Percentiles rank a stretch among this genome's conserved stretches.
These are phyloP conservation scores for Gopherus flavomarginatus DNA, from an alignment of 2,113 vertebrate genomes.

Conservation along the genomic window DNA sequence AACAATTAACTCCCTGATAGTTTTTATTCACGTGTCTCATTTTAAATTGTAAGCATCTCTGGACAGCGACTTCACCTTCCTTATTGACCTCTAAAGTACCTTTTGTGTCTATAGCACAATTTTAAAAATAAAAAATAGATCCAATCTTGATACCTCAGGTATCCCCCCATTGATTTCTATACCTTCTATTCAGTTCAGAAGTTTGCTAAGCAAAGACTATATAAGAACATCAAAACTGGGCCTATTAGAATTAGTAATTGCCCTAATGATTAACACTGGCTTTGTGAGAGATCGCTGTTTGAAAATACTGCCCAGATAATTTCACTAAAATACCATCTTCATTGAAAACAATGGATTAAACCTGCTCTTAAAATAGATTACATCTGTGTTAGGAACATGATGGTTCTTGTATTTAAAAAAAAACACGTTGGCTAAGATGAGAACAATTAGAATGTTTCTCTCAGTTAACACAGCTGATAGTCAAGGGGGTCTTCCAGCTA, in stretches of 20 bases:
- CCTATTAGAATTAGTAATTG: constrained; percentile 39
- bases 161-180: background rate
- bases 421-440: constrained; percentile 67
- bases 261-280: constrained; percentile 42
- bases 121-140: constrained; percentile 16
- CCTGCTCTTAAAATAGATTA: constrained; percentile 62
- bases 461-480: constrained; percentile 74
- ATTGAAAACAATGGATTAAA: constrained; percentile 70
- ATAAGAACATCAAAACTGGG: background rate
- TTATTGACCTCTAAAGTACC: background rate
- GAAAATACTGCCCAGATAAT: constrained; percentile 38
- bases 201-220: constrained; percentile 26
- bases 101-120: background rate
- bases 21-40: constrained; percentile 10
- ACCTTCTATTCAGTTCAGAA: constrained; percentile 5
- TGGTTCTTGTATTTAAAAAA: constrained; percentile 76
- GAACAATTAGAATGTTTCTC: constrained; percentile 69
- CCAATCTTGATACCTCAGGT: background rate
- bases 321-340: constrained; percentile 51
- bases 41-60: constrained; percentile 21
- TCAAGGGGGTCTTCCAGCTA: constrained; percentile 75
- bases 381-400: constrained; percentile 67
- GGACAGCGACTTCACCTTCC: constrained; percentile 26
- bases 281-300: constrained; percentile 14
- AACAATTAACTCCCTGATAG: background rate